phyloP scores from a whole-genome alignment of 1,140 invertebrate genomes.

The Ceratina calcarata region DNA sequence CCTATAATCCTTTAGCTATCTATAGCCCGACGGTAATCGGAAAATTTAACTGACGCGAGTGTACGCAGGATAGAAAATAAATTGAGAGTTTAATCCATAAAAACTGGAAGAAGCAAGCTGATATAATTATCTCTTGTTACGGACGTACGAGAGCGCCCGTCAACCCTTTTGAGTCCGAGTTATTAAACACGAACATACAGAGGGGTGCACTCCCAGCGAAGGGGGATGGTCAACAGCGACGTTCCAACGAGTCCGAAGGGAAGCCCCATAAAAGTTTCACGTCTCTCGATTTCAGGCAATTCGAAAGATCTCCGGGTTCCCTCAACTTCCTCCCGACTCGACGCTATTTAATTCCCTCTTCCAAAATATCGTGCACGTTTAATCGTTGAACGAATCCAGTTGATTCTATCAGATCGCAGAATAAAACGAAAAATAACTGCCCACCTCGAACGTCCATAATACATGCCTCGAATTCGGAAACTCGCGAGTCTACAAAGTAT shows the following conservation, averaged over 20 bases:
- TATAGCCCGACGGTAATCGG: too few species aligned
- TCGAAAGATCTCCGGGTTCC: slow-evolving; percentile 50
- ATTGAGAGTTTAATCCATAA: slow-evolving; percentile 4
- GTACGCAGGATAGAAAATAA: neutral
- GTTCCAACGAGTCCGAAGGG: slow-evolving; percentile 31
- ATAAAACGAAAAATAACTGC: slow-evolving; percentile 20
- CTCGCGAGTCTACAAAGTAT: neutral
- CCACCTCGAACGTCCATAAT: neutral
- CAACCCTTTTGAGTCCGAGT: slow-evolving; percentile 48
- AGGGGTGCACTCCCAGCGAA: slow-evolving; percentile 32
- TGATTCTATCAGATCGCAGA: neutral
- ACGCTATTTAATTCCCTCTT: slow-evolving; percentile 8
- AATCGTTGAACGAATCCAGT: slow-evolving; percentile 13
- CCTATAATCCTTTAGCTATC: slow-evolving; percentile 40
- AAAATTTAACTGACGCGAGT: too few species aligned
- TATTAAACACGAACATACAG: slow-evolving; percentile 48
- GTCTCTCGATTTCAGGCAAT: slow-evolving; percentile 57
- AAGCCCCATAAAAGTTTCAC: slow-evolving; percentile 63
- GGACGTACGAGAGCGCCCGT: slow-evolving; percentile 16
- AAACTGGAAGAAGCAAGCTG: slow-evolving; percentile 28
- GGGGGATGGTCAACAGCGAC: slow-evolving; percentile 56
- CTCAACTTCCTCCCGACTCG: slow-evolving; percentile 19
- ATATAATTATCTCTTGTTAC: slow-evolving; percentile 58
- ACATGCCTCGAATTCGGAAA: too few species aligned
- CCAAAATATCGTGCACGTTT: slow-evolving; percentile 9